Percentiles rank a stretch among this genome's conserved stretches.
phyloP scores from a whole-genome alignment of 2,797 vertebrate species.

The Sebastes steindachneri region DNA sequence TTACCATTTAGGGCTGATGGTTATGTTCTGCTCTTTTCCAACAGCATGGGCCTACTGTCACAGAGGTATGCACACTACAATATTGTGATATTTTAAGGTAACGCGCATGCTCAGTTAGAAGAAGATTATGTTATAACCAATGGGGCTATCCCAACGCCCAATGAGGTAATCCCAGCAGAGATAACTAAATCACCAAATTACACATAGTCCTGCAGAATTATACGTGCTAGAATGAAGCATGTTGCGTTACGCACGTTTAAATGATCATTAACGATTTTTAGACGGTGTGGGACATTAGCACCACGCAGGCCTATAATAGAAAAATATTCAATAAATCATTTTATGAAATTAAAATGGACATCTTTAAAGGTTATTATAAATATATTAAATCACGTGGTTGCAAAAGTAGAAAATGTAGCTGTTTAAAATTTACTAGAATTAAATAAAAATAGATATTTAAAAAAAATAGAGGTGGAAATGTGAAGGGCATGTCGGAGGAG shows the following conservation, averaged over 20 bases:
- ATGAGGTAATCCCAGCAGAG: slow-evolving; percentile 72
- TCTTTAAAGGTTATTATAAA: background rate
- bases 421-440: background rate
- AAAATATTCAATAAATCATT: background rate
- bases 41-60: slow-evolving; percentile 64
- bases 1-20: slow-evolving; percentile 68
- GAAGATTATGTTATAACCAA: slow-evolving; percentile 76
- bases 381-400: background rate
- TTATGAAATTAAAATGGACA: background rate
- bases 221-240: slow-evolving; percentile 14
- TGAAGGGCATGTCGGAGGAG: background rate
- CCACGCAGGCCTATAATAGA: background rate
- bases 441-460: background rate
- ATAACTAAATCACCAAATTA: slow-evolving; percentile 71
- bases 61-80: slow-evolving; percentile 63
- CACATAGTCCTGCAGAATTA: slow-evolving; percentile 43
- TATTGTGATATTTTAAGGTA: slow-evolving; percentile 68
- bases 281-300: background rate
- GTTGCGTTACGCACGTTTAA: background rate
- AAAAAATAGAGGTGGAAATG: background rate
- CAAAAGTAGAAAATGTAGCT: background rate
- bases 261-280: background rate
- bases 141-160: slow-evolving; percentile 70
- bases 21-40: slow-evolving; percentile 72
- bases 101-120: slow-evolving; percentile 78